phyloP scores from a whole-genome alignment of 2,113 vertebrate genomes.

The Sorex fumeus region DNA sequence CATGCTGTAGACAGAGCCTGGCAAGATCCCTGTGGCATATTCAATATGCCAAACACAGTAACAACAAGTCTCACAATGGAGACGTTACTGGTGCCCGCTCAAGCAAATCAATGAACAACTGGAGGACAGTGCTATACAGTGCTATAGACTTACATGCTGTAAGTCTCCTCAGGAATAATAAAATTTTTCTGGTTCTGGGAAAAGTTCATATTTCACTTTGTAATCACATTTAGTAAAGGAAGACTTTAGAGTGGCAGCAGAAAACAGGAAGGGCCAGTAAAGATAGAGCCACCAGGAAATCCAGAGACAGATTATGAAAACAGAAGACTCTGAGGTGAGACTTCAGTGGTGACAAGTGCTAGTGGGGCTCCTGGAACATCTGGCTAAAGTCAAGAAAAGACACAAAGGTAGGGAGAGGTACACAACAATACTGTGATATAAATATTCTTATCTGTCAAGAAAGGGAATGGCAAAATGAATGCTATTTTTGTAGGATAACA shows the following conservation, averaged over 20 bases:
- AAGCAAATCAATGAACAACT: too few species aligned
- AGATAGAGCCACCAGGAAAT: neutral
- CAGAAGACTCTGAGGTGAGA: neutral
- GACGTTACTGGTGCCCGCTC: too few species aligned
- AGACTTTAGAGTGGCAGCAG: neutral
- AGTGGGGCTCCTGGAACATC: too few species aligned
- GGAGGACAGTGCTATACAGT: too few species aligned
- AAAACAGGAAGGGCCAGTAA: neutral
- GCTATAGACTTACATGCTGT: neutral
- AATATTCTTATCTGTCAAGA: neutral
- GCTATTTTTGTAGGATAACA: too few species aligned
- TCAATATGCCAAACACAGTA: too few species aligned
- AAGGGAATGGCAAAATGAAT: neutral
- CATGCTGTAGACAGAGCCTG: too few species aligned
- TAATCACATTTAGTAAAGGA: neutral
- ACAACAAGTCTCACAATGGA: too few species aligned
- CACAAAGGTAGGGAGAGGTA: neutral
- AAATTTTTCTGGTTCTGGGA: neutral
- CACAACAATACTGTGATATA: neutral
- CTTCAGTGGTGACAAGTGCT: neutral
- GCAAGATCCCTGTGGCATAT: too few species aligned
- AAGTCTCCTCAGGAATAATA: neutral
- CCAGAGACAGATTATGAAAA: neutral
- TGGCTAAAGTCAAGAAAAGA: neutral
- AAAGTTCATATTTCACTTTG: constrained; percentile 36